phyloP scores from a whole-genome alignment of 2,888 invertebrate genomes.

The Leuctra nigra region DNA sequence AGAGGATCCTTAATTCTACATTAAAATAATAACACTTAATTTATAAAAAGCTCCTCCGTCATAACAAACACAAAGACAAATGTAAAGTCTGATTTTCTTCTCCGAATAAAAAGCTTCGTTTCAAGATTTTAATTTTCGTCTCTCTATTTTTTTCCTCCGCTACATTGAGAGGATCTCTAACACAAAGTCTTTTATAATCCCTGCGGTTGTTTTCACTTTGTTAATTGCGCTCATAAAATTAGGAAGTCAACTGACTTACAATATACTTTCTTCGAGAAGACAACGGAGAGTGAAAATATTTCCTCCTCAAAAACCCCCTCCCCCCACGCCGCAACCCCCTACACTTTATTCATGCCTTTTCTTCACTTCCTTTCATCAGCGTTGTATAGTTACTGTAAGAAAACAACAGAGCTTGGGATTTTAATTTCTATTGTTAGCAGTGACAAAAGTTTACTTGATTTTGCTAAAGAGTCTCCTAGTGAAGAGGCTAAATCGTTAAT shows the following conservation, averaged over 20 bases:
- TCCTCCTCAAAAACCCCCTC: constrained; percentile 4
- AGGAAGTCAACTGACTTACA: constrained; percentile 23
- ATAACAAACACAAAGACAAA: no score
- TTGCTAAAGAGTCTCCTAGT: no score
- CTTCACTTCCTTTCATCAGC: constrained; percentile 6
- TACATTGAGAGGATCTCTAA: constrained; percentile 13
- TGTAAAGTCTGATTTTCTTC: no score
- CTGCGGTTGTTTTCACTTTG: constrained; percentile 23
- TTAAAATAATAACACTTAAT: no score
- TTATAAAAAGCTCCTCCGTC: no score
- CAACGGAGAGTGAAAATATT: constrained; percentile 20
- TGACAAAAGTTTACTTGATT: no score
- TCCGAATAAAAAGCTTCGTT: no score
- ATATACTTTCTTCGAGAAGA: constrained; percentile 14
- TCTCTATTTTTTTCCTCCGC: neutral
- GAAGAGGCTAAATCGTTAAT: no score
- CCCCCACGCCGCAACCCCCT: constrained; percentile 2
- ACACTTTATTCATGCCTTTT: constrained; percentile 21
- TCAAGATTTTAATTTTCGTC: constrained; percentile 1
- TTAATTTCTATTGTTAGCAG: no score
- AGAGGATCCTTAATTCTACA: no score
- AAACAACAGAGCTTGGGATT: neutral
- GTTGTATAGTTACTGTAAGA: neutral
- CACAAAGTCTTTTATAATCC: constrained; percentile 14
- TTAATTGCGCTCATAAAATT: constrained; percentile 26